Evolutionary conservation across 1,140 invertebrate species (phyloP), one percentile per base, ranked within the genome.

Genomic region (Ylistrum balloti): DNA sequence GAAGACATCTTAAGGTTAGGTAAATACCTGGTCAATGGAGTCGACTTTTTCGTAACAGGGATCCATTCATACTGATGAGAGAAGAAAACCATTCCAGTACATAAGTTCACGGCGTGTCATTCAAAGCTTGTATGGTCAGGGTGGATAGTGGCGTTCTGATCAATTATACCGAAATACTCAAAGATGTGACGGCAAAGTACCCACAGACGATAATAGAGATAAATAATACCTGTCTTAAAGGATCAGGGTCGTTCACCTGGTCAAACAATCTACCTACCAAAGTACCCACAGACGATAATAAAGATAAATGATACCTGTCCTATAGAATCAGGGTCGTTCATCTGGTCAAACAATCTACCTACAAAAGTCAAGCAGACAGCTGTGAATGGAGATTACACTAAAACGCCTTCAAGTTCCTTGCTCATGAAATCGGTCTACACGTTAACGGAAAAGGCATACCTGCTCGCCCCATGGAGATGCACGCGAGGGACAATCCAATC

Each of bases 61-160:
- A n/a, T n/a, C n/a, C n/a, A n/a, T n/a, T n/a, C n/a, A n/a, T n/a
- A n/a, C n/a, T n/a, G n/a, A n/a, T n/a, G n/a, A n/a, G n/a, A n/a
- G n/a, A n/a, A n/a, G n/a, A n/a, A n/a, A n/a, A n/a, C n/a, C n/a
- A n/a, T n/a, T n/a, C n/a, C n/a, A n/a, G n/a, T n/a, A n/a, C n/a
- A n/a, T n/a, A n/a, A n/a, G 22, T 74, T 13, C n/a, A 48, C 20
- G 86, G 86, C 33, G 86, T 90, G 17, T 10, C 45, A 11, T 90
- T 90, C 41, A 90, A 90, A 33, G 89, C 89, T 28, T 90, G 89
- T 33, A 90, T 90, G 89, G 86, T 90, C 28, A 86, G 86, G 38
- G 86, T 90, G 35, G 89, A 90, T 33, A 90, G 89, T 48, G 89
- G 89, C 10, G 86, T 90, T 7, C 33, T 90, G 10, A 86, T 90